Base-by-base conservation (phyloP, 2,797 vertebrate species). In the Danio tinwini region DNA sequence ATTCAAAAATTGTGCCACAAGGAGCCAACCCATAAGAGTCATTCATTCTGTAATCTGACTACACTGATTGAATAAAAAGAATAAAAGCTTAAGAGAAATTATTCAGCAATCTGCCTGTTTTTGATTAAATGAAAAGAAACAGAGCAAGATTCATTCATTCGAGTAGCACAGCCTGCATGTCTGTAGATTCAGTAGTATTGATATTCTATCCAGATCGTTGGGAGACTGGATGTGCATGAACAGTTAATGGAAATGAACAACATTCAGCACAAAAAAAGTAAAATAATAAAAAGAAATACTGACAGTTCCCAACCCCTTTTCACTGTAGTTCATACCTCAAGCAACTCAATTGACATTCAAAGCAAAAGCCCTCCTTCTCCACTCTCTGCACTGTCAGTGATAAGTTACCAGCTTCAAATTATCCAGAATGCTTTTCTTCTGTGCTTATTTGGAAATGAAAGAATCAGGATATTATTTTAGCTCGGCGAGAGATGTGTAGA, bases 371-470 rank as follows among this genome's bases (percentile, higher is more conserved):
- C 42, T 67, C 19, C 56, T 67, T 76, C 19, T 56, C 10, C 39
- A 45, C 17, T 64, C 62, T 56, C 62, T 76, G 62, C 62, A 8
- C 62, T 37, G 74, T 65, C 62, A 76, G 14, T 21, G 74, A 67
- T 76, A 37, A 56, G 50, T 55, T 16, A 16, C 39, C 39, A 4
- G 9, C 10, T 76, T 65, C 40, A 65, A 14, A 67, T 67, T 17
- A 76, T 19, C 19, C 50, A 17, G 19, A 76, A 67, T 56, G 21
- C 5, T 56, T 67, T 67, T 76, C 40, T 45, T 37, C 14, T 39
- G 9, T 67, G 74, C 52, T 56, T 65, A 65, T 76, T 56, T 47
- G 29, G 8, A 65, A 76, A 76, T 12, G 14, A 64, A 55, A 45
- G 16, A 53, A 56, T 76, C 40, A 1, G 19, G 64, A 67, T 64